A percentile compares a stretch with the other conserved stretches of the same genome.
phyloP scores from a whole-genome alignment of 2,888 invertebrate species.

The Heliconius sara region DNA sequence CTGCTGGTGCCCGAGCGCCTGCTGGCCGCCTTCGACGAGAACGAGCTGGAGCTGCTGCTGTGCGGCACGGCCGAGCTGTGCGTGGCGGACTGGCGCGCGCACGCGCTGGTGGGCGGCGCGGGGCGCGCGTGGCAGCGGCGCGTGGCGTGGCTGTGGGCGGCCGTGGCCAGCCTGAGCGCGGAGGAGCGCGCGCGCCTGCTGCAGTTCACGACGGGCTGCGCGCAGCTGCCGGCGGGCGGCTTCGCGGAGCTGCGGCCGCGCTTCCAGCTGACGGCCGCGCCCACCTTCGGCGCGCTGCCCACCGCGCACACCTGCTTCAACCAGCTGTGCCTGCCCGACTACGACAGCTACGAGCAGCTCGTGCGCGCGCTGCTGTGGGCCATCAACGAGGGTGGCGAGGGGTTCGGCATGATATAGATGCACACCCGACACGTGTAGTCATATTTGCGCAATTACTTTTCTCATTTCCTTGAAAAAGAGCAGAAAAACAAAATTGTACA shows the following conservation, averaged over 20 bases:
- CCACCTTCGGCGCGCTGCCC: constrained; percentile 94
- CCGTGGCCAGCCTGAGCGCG: constrained; percentile 94
- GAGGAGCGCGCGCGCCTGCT: constrained; percentile 95
- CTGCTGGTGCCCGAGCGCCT: constrained; percentile 96
- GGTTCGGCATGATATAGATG: constrained; percentile 85
- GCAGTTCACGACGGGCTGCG: constrained; percentile 97
- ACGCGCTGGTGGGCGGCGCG: constrained; percentile 93
- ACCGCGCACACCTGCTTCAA: constrained; percentile 98
- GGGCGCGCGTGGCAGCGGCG: constrained; percentile 92
- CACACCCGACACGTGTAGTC: no score
- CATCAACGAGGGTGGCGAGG: constrained; percentile 97
- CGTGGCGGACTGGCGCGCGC: constrained; percentile 93
- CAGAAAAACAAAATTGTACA: no score
- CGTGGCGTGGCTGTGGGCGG: constrained; percentile 91
- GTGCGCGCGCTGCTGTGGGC: constrained; percentile 95
- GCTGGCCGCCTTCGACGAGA: constrained; percentile 97
- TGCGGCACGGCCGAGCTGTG: constrained; percentile 97
- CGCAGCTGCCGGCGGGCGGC: constrained; percentile 92
- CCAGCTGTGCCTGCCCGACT: constrained; percentile 97
- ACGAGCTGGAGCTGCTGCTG: constrained; percentile 96
- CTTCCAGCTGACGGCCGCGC: constrained; percentile 95
- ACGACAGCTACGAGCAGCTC: constrained; percentile 96
- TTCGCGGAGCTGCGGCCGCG: constrained; percentile 94
- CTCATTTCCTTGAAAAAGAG: no score
- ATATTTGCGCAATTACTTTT: no score